phyloP scores from a whole-genome alignment of 2,113 vertebrate genomes.

The Pedetes capensis region DNA sequence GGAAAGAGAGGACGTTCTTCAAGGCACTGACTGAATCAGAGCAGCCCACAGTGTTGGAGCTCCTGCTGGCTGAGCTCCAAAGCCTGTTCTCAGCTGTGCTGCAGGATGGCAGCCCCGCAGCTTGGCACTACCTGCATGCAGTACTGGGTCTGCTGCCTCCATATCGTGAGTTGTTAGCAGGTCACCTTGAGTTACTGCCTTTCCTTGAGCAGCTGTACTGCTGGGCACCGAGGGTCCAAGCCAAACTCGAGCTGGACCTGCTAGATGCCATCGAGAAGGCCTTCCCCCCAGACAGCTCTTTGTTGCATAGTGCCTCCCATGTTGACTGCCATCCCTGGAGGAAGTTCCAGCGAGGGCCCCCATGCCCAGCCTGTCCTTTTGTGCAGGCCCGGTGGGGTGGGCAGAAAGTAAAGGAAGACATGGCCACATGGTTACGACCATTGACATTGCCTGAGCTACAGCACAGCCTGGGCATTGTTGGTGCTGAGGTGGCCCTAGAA shows the following conservation, averaged over 20 bases:
- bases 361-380: conserved; percentile 54
- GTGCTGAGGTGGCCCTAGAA: conserved; percentile 55
- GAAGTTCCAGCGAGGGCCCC: not conserved
- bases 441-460: conserved; percentile 73
- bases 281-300: conserved; percentile 70
- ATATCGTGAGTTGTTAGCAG: conserved; percentile 47
- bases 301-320: conserved; percentile 45
- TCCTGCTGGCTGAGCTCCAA: conserved; percentile 67
- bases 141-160: conserved; percentile 71
- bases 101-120: conserved; percentile 27
- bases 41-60: not conserved
- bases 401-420: not conserved
- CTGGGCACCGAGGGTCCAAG: conserved; percentile 63
- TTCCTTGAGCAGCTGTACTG: conserved; percentile 69
- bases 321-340: not conserved
- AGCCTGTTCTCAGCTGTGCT: conserved; percentile 60
- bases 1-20: not conserved
- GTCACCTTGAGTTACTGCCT: conserved; percentile 67
- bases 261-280: conserved; percentile 59
- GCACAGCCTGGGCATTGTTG: conserved; percentile 67
- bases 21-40: not conserved
- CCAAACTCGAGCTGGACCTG: conserved; percentile 71
- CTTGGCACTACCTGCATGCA: conserved; percentile 74
- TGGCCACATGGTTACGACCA: conserved; percentile 47
- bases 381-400: not conserved